Evolutionary conservation across 2,888 invertebrate species (phyloP), one percentile per base, ranked within the genome.

Genomic region (Apodemia hepburni): DNA sequence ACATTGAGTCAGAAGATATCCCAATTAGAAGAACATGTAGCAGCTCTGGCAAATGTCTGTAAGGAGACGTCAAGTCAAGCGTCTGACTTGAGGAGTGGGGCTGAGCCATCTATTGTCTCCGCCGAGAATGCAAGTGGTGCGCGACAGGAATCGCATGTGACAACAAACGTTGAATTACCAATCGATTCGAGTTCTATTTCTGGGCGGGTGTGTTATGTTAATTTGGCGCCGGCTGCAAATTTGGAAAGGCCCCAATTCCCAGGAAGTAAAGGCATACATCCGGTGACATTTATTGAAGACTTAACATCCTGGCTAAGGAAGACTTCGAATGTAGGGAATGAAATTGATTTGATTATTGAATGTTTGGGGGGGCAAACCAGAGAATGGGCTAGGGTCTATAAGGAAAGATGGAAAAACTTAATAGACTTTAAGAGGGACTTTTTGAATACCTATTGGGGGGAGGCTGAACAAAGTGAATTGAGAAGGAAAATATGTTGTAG

Each of bases 401-500:
- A 49, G 9, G 49, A 49, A 49, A 49, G 18, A 9, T 49, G 49
- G 49, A 49, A 8, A 3, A 17, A 3, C 18, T 49, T 49, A 8
- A 49, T 2, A 2, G 49, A 49, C 3, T 49, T 49, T 17, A 49
- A 18, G 11, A n/a, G 3, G 2, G 49, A 49, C 8, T 49, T 49
- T 8, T 8, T 49, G 1, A 49, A 60, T 29, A 51, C n/a, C 2
- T 60, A 60, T 60, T 29, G 61, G 61, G 61, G 61, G 42, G 58
- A 58, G 12, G 33, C 61, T 2, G 58, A 58, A 27, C 61, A 61
- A 61, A 47, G 57, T 47, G 27, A 45, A 17, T 17, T 61, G n/a
- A 42, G 61, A 45, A 22, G 61, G 22, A 45, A 60, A 29, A 62
- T 62, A 9, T 59, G 59, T 2, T 59, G 22, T 12, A 38, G 11